phyloP scores from a whole-genome alignment of 2,888 invertebrate species.

The Dasysyrphus tricinctus region DNA sequence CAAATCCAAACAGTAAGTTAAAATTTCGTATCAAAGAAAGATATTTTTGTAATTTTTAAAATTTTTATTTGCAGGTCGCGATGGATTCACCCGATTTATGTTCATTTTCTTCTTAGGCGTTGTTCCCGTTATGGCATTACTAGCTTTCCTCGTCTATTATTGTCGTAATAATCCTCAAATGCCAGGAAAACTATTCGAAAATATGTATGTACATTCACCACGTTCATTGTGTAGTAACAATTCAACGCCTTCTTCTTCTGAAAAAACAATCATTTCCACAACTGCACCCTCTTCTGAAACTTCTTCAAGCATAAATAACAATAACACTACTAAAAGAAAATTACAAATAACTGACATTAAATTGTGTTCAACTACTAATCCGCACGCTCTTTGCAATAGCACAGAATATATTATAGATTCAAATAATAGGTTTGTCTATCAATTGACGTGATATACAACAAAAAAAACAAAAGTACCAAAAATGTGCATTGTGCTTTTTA shows the following conservation, averaged over 20 bases:
- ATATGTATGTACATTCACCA: conserved; percentile 83
- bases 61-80: conserved; percentile 85
- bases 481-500: conserved; percentile 39
- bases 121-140: conserved; percentile 88
- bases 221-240: conserved; percentile 79
- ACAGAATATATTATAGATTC: conserved; percentile 81
- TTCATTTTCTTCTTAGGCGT: conserved; percentile 95
- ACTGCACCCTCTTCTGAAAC: conserved; percentile 54
- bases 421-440: conserved; percentile 82
- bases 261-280: conserved; percentile 69
- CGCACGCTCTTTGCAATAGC: conserved; percentile 84
- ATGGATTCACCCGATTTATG: conserved; percentile 90
- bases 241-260: conserved; percentile 76
- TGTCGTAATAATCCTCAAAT: conserved; percentile 85
- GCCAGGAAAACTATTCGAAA: conserved; percentile 85
- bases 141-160: conserved; percentile 90
- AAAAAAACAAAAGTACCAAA: background rate
- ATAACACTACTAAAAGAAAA: conserved; percentile 80
- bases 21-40: background rate
- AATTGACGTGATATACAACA: conserved; percentile 70
- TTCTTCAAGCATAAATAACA: conserved; percentile 75
- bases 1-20: conserved; percentile 90
- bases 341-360: conserved; percentile 85
- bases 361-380: conserved; percentile 86
- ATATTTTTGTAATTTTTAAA: background rate